A percentile compares a stretch with the other conserved stretches of the same genome.
Conservation (phyloP, 2,888 invertebrate species). For the Trissolcus brochymenae region DNA sequence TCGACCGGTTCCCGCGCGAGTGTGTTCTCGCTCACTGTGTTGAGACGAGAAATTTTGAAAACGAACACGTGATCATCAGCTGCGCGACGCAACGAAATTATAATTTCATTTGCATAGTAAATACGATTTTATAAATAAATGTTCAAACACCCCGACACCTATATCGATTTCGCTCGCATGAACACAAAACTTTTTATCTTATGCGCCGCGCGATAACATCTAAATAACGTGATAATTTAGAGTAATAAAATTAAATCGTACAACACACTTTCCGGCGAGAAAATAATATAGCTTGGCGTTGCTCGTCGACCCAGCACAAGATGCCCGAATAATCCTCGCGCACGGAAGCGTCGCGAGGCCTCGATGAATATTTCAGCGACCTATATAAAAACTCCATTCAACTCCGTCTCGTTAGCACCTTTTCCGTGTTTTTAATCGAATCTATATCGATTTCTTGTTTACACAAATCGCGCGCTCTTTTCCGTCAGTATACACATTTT, state of each 20-base stretch:
- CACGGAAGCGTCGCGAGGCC: constrained; percentile 1
- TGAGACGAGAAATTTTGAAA: constrained; percentile 10
- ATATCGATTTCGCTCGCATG: constrained; percentile 30
- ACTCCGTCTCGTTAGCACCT: constrained; percentile 22
- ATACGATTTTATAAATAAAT: constrained; percentile 28
- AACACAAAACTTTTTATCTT: constrained; percentile 8
- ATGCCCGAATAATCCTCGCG: constrained; percentile 3
- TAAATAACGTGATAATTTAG: constrained; percentile 35
- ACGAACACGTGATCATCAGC: constrained; percentile 17
- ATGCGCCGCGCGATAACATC: constrained; percentile 18
- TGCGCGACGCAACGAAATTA: background rate
- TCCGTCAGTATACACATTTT: background rate
- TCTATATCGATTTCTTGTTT: constrained; percentile 41
- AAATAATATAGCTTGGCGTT: background rate
- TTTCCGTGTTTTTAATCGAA: constrained; percentile 3
- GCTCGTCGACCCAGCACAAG: background rate
- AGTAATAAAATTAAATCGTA: constrained; percentile 23
- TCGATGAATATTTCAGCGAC: constrained; percentile 28
- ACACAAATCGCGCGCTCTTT: constrained; percentile 15
- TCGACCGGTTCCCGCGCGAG: background rate
- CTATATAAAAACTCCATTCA: constrained; percentile 12
- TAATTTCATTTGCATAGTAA: constrained; percentile 44
- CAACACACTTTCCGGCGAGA: constrained; percentile 11
- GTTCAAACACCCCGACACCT: constrained; percentile 30
- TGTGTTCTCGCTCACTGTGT: background rate